Percentiles rank a stretch among this genome's conserved stretches.
phyloP scores from a whole-genome alignment of 2,888 invertebrate genomes.

The Margaritifera margaritifera region DNA sequence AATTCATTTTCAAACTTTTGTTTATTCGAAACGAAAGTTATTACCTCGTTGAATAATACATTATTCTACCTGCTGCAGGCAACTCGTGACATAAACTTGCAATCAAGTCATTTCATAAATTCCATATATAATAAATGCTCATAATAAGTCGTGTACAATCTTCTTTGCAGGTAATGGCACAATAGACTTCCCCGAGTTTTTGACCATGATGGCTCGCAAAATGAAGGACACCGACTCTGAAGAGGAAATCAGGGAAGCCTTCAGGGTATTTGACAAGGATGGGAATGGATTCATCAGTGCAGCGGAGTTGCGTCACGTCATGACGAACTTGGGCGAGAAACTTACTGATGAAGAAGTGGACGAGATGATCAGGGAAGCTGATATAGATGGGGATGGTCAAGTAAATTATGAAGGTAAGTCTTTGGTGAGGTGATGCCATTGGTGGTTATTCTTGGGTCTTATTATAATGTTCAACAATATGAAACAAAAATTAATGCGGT shows the following conservation, averaged over 20 bases:
- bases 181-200: slow-evolving; percentile 99
- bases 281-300: slow-evolving; percentile 99
- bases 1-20: no score
- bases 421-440: neutral
- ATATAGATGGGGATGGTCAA: slow-evolving; percentile 99
- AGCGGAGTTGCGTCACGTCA: slow-evolving; percentile 98
- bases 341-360: slow-evolving; percentile 99
- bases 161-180: slow-evolving; percentile 91
- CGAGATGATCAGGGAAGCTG: slow-evolving; percentile 99
- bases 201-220: slow-evolving; percentile 99
- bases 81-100: no score
- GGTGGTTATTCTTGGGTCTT: no score
- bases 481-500: no score
- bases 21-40: no score
- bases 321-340: slow-evolving; percentile 99
- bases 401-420: slow-evolving; percentile 90
- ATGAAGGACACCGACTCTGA: slow-evolving; percentile 99
- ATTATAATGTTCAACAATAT: no score
- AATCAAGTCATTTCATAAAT: no score
- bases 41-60: no score
- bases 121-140: no score
- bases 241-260: slow-evolving; percentile 99
- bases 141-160: neutral
- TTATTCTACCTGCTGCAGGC: no score
- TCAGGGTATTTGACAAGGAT: slow-evolving; percentile 98